Evolutionary conservation across 1,140 invertebrate genomes (phyloP).

Genomic region (Diabrotica virgifera): DNA sequence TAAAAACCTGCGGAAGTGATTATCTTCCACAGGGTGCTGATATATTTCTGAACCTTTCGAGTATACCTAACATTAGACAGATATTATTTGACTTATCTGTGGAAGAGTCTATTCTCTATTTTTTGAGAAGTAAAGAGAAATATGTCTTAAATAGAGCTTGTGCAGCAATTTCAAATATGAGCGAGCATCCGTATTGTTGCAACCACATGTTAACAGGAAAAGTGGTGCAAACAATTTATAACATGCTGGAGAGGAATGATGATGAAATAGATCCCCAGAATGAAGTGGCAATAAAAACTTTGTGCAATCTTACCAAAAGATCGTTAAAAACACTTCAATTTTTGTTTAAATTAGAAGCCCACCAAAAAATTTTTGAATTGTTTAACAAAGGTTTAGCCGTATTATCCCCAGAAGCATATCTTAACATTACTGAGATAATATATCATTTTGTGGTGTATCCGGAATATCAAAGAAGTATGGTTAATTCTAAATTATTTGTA

Average conservation of each 20-base stretch:
- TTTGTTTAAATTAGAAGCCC: slow-evolving; percentile 20
- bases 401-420: slow-evolving; percentile 21
- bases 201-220: slow-evolving; percentile 36
- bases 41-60: slow-evolving; percentile 32
- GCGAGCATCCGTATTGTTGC: slow-evolving; percentile 36
- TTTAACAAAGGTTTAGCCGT: slow-evolving; percentile 23
- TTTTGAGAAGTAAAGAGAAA: slow-evolving; percentile 32
- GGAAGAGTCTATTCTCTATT: slow-evolving; percentile 36
- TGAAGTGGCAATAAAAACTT: slow-evolving; percentile 33
- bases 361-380: slow-evolving; percentile 31
- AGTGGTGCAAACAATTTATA: slow-evolving; percentile 29
- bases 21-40: slow-evolving; percentile 22
- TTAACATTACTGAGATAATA: slow-evolving; percentile 31
- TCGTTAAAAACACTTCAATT: slow-evolving; percentile 26
- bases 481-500: slow-evolving; percentile 24
- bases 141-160: slow-evolving; percentile 34
- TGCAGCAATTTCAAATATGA: slow-evolving; percentile 33
- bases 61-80: slow-evolving; percentile 32
- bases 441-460: slow-evolving; percentile 29
- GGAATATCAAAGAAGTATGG: slow-evolving; percentile 24
- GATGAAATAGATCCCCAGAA: slow-evolving; percentile 30
- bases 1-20: slow-evolving; percentile 31
- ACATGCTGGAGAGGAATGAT: slow-evolving; percentile 25
- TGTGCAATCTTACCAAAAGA: slow-evolving; percentile 28
- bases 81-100: slow-evolving; percentile 39